Evolutionary conservation across 2,888 invertebrate genomes (phyloP).

Genomic region (Eilema griseolum): DNA sequence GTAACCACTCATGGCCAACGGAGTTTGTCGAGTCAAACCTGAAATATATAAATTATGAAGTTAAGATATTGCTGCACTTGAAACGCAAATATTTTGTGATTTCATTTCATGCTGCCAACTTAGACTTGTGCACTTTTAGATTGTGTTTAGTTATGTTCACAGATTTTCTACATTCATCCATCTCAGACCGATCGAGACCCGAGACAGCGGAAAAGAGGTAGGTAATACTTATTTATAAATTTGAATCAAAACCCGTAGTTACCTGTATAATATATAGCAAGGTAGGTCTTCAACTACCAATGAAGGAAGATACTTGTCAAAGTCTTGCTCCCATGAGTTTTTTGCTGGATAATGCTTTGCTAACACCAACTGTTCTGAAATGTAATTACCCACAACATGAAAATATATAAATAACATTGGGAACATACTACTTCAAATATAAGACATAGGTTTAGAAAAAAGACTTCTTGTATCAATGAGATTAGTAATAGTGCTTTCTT

Average conservation of each 20-base stretch:
- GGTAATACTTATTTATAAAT: not conserved
- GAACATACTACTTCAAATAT: not conserved
- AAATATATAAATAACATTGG: not conserved
- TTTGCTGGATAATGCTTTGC: slow-evolving; percentile 89
- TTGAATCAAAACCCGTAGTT: slow-evolving; percentile 33
- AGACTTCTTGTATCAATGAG: not conserved
- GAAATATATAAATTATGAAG: slow-evolving; percentile 45
- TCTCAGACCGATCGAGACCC: no score
- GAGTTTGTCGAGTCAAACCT: slow-evolving; percentile 93
- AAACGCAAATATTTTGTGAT: not conserved
- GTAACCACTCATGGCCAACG: slow-evolving; percentile 96
- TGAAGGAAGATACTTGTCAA: slow-evolving; percentile 91
- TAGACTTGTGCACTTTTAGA: no score
- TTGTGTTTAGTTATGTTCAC: no score
- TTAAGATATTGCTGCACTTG: not conserved
- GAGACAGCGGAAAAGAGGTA: no score
- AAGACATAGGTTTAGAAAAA: not conserved
- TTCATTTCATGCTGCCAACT: no score
- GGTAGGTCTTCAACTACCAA: slow-evolving; percentile 93
- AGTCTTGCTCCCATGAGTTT: slow-evolving; percentile 95
- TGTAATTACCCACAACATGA: slow-evolving; percentile 16
- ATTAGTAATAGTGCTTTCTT: no score
- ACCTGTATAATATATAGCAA: slow-evolving; percentile 96
- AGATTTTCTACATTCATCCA: no score
- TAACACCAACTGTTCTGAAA: slow-evolving; percentile 91